Conservation (phyloP, 2,113 vertebrate genomes). For the Stegastes partitus region DNA sequence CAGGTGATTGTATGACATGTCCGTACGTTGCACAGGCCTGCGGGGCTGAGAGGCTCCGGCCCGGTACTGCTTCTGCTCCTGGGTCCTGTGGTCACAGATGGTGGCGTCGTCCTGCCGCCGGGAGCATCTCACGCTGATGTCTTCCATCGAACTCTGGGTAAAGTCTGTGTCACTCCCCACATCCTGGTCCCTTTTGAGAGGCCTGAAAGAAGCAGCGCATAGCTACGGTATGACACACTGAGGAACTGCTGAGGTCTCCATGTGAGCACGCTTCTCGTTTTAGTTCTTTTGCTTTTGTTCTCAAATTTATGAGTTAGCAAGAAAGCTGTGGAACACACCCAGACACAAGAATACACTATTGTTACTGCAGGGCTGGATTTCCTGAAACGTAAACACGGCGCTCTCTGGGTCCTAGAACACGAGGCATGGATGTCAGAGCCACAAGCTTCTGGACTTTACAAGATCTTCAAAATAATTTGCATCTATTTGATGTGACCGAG, state of each 20-base stretch:
- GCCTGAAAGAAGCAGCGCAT: constrained; percentile 72
- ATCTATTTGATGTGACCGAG: too few species aligned
- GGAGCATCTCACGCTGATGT: constrained; percentile 76
- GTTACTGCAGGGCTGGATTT: too few species aligned
- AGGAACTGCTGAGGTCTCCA: not conserved
- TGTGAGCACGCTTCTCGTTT: not conserved
- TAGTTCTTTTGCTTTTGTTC: too few species aligned
- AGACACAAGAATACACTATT: too few species aligned
- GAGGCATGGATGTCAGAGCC: too few species aligned
- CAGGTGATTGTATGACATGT: not conserved
- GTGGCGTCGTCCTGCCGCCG: constrained; percentile 73
- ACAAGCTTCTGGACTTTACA: too few species aligned
- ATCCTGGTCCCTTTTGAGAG: constrained; percentile 83
- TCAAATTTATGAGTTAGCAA: too few species aligned
- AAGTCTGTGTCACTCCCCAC: constrained; percentile 87
- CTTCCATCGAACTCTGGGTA: constrained; percentile 87
- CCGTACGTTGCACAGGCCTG: constrained; percentile 71
- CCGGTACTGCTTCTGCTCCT: constrained; percentile 84
- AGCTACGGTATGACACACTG: not conserved
- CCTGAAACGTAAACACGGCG: too few species aligned
- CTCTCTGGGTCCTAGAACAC: too few species aligned
- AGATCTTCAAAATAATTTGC: too few species aligned
- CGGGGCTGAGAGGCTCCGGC: constrained; percentile 55
- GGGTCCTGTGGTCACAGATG: constrained; percentile 84
- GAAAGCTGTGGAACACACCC: not conserved